These are phyloP conservation scores for Scyliorhinus canicula DNA, from an alignment of 2,797 vertebrate genomes.

Conservation along the genomic window DNA sequence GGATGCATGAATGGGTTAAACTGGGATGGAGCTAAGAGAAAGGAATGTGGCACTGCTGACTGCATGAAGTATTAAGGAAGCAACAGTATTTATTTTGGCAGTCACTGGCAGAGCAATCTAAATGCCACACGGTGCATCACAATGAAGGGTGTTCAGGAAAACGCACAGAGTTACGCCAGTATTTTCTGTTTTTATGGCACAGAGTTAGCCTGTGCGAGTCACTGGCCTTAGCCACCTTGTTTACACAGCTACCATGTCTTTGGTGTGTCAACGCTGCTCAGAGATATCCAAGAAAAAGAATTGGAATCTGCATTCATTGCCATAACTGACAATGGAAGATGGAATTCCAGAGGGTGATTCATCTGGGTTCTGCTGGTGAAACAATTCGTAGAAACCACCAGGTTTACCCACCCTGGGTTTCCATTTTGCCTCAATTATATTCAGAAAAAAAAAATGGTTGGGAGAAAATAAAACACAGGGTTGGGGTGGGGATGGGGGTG, in stretches of 20 bases:
- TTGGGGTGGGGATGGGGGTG: background rate
- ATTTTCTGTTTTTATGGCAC: too few relatives aligned
- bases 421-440: background rate
- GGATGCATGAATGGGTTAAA: background rate
- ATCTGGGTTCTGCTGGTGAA: background rate
- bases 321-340: background rate
- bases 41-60: background rate
- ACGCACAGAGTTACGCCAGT: too few relatives aligned
- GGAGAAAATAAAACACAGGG: background rate
- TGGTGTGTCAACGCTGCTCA: background rate
- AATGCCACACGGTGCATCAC: background rate
- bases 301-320: background rate
- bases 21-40: background rate
- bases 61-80: background rate
- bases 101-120: background rate
- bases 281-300: background rate
- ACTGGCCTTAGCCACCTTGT: background rate
- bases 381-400: background rate
- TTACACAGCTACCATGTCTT: background rate
- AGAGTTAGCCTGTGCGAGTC: background rate
- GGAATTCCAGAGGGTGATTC: background rate
- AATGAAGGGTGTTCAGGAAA: conserved; percentile 12
- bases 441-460: background rate
- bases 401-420: background rate
- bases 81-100: background rate